Evolutionary conservation across 2,888 invertebrate genomes (phyloP).

Genomic region (Acronicta psi): DNA sequence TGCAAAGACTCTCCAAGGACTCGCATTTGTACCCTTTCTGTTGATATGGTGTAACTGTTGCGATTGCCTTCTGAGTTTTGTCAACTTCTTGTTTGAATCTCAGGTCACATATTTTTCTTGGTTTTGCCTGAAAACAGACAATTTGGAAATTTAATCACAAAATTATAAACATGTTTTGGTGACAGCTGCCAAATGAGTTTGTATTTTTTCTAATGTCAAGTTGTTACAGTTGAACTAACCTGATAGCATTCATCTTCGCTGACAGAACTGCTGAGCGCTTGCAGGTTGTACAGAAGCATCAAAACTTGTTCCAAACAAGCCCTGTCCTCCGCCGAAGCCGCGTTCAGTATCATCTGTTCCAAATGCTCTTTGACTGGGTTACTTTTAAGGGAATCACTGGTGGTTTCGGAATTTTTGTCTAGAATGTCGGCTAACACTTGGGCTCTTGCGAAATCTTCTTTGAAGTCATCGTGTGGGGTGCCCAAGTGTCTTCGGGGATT

Average conservation of each 20-base stretch:
- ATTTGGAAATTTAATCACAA: constrained; percentile 32
- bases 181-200: constrained; percentile 15
- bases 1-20: constrained; percentile 82
- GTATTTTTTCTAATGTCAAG: not conserved
- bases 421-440: constrained; percentile 83
- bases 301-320: constrained; percentile 90
- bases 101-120: constrained; percentile 80
- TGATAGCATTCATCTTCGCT: constrained; percentile 89
- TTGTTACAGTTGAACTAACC: constrained; percentile 65
- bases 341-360: constrained; percentile 86
- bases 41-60: constrained; percentile 91
- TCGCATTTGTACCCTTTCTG: constrained; percentile 84
- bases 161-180: not conserved
- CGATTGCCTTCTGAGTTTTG: constrained; percentile 89
- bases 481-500: constrained; percentile 77
- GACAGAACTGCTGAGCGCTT: constrained; percentile 87
- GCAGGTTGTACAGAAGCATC: constrained; percentile 90
- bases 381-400: constrained; percentile 82
- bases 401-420: constrained; percentile 81
- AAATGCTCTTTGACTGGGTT: constrained; percentile 86
- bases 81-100: constrained; percentile 80
- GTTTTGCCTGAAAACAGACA: constrained; percentile 77
- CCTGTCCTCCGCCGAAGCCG: constrained; percentile 88
- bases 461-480: constrained; percentile 83
- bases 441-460: constrained; percentile 86